Base-by-base conservation (phyloP, 2,797 vertebrate genomes). In the Rhinella marina region DNA sequence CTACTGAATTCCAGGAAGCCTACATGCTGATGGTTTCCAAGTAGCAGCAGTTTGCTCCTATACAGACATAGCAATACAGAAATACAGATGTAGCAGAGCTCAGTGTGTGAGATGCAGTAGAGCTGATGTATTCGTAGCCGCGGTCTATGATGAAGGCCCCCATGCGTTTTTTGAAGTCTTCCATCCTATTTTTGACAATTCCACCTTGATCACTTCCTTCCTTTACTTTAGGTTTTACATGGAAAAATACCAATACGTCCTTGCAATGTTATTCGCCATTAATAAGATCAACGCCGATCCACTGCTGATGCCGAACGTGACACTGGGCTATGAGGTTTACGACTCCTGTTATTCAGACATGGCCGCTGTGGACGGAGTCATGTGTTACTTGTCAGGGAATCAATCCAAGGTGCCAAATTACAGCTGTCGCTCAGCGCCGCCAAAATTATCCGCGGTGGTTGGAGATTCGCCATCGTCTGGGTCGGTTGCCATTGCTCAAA, bases 241-340 rank as follows among this genome's bases (percentile, higher is more conserved):
- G 17, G 88, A 89, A 41, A 89, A 89, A 77, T 89, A 89, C 68
- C 88, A 89, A n/a, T 89, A 89, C 16, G 72, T 86, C 9, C 84
- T 89, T 14, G 84, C 88, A 13, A 57, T 86, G 79, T 54, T 89
- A 57, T 89, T 82, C n/a, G 88, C 88, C 16, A 82, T 70, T 16
- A 13, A 82, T 14, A 59, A 86, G 52, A 89, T 89, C n/a, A 89
- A 86, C 29, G 7, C 27, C 23, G 78, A 70, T 17, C 70, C 84
- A 6, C 7, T 68, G 12, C 84, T 82, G 21, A 41, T 77, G 72
- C 70, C 84, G 9, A 89, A 89, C 17, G 29, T 89, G 1, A 77
- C 84, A 0, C 21, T 89, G 17, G 88, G 88, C 29, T 89, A 19
- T 48, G 88, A 89, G 61, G n/a, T 89, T 14, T 89, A 86, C 52